Percentiles rank a stretch among this genome's conserved stretches.
phyloP scores from a whole-genome alignment of 2,797 vertebrate species.

The Valencia hispanica region DNA sequence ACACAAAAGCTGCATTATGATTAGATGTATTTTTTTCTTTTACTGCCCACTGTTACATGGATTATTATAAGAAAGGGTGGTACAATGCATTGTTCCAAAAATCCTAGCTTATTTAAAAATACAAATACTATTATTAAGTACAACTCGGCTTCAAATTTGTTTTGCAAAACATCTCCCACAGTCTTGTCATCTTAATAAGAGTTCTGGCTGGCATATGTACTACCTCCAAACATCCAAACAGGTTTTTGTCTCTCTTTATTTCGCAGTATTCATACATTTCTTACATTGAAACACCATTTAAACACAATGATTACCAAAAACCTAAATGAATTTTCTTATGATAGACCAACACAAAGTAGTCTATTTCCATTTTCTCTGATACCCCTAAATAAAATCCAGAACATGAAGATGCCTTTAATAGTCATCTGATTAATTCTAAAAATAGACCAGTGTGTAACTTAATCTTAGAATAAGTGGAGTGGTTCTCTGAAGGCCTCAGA shows the following conservation, averaged over 20 bases:
- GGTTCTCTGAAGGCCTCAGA: background rate
- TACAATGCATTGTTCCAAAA: background rate
- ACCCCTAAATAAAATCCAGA: background rate
- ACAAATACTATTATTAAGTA: background rate
- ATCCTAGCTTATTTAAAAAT: background rate
- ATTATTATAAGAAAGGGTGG: background rate
- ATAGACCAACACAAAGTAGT: background rate
- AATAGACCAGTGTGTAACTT: too few species aligned
- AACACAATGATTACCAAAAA: background rate
- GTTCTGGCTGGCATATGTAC: background rate
- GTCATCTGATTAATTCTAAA: too few species aligned
- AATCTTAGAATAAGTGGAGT: too few species aligned
- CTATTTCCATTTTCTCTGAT: background rate
- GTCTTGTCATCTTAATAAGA: background rate
- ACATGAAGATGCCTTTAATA: too few species aligned
- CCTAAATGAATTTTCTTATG: background rate
- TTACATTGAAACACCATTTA: background rate
- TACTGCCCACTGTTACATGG: background rate
- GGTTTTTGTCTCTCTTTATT: background rate
- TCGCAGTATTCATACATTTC: background rate
- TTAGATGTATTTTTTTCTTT: background rate
- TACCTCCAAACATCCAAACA: background rate
- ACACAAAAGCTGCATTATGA: background rate
- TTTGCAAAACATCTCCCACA: background rate
- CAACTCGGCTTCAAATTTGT: background rate